Conservation (phyloP, 2,113 vertebrate genomes). For the Anolis sagrei region DNA sequence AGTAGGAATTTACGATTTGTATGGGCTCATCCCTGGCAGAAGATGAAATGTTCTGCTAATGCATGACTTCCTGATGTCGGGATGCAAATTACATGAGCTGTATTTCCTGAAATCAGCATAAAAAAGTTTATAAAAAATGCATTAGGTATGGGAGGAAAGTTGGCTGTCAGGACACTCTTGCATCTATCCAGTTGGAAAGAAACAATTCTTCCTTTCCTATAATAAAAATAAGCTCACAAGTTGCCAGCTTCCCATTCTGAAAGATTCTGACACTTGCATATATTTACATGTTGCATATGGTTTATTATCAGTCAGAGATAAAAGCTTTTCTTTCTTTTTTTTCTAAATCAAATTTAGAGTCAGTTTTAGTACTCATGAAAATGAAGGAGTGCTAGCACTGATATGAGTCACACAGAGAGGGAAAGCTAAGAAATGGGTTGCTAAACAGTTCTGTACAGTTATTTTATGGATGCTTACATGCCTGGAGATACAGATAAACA, state of each 20-base stretch:
- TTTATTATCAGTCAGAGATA: slow-evolving; percentile 19
- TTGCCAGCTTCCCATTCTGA: slow-evolving; percentile 25
- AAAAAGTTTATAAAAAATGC: slow-evolving; percentile 50
- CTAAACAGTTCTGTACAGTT: background rate
- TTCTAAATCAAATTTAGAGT: background rate
- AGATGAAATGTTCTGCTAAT: slow-evolving; percentile 47
- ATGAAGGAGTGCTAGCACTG: accelerated
- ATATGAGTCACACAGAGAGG: accelerated
- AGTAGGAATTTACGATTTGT: slow-evolving; percentile 31
- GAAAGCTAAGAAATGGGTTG: background rate
- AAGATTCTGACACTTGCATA: slow-evolving; percentile 9
- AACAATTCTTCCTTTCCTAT: background rate
- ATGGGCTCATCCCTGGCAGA: background rate
- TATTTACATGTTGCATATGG: background rate
- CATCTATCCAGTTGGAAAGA: slow-evolving; percentile 58
- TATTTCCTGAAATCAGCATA: slow-evolving; percentile 64
- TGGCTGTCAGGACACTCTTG: slow-evolving; percentile 56
- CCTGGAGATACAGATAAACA: background rate
- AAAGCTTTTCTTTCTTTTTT: slow-evolving; percentile 19
- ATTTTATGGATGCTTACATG: background rate
- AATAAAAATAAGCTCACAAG: slow-evolving; percentile 40
- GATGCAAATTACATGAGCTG: slow-evolving; percentile 54
- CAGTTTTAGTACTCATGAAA: accelerated
- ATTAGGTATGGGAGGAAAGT: slow-evolving; percentile 56
- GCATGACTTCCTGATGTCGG: slow-evolving; percentile 41